Conservation (phyloP, 2,113 vertebrate genomes). For the Chaetodon trifascialis region DNA sequence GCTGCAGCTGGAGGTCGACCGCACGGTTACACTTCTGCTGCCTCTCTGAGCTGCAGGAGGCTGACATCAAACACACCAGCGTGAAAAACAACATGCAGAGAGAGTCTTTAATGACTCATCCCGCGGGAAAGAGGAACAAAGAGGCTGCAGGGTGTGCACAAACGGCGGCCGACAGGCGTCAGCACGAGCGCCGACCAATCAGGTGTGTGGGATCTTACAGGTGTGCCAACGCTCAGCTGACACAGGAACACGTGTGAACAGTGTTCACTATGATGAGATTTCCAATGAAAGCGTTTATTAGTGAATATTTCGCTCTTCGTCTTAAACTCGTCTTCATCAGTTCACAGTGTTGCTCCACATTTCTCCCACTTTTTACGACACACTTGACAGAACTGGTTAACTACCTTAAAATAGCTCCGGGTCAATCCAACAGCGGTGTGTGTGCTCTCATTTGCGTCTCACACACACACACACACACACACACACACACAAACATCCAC, state of each 20-base stretch:
- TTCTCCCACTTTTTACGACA: neutral
- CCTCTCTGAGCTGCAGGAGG: neutral
- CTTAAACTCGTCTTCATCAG: neutral
- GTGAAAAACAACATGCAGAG: constrained; percentile 20
- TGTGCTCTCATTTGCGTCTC: constrained; percentile 4
- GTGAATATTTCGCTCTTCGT: too few relatives aligned
- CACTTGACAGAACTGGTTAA: neutral
- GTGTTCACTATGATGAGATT: too few relatives aligned
- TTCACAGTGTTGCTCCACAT: neutral
- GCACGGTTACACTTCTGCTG: neutral
- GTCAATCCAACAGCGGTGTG: neutral
- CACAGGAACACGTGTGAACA: too few relatives aligned
- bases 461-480: neutral
- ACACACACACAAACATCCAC: too few relatives aligned
- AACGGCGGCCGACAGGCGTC: constrained; percentile 1
- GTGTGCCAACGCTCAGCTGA: too few relatives aligned
- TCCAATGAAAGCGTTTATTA: too few relatives aligned
- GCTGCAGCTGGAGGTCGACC: neutral
- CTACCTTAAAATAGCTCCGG: constrained; percentile 1
- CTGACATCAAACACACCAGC: neutral
- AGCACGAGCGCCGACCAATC: neutral
- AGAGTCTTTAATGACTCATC: neutral
- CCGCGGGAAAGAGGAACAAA: constrained; percentile 4
- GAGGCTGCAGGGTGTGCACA: neutral
- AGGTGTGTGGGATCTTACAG: too few relatives aligned